Conservation (phyloP, 1,140 invertebrate genomes). For the Aleiodes sp. region DNA sequence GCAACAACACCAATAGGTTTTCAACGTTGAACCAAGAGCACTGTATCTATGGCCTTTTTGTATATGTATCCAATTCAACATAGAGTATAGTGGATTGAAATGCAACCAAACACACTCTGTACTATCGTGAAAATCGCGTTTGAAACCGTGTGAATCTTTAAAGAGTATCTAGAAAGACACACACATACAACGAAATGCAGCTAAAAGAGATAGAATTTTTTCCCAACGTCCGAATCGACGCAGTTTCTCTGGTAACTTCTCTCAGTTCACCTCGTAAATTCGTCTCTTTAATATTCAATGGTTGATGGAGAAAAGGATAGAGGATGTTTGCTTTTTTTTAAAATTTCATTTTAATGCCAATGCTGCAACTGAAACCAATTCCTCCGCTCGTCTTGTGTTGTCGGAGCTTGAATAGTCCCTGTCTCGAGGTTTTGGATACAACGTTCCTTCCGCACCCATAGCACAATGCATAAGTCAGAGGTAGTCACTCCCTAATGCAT, state of each 20-base stretch:
- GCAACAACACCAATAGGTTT: not conserved
- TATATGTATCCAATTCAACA: conserved; percentile 2
- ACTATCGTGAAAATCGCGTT: conserved; percentile 10
- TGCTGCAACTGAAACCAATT: not conserved
- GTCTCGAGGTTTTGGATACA: not conserved
- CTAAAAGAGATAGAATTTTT: no score
- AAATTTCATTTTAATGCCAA: not conserved
- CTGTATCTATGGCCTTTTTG: no score
- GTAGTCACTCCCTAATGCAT: conserved; percentile 20
- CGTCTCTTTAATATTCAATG: conserved; percentile 7
- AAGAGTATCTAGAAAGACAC: not conserved
- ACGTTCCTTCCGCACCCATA: not conserved
- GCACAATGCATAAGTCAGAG: conserved; percentile 18
- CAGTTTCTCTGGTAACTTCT: not conserved
- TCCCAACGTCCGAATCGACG: not conserved
- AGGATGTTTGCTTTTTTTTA: not conserved
- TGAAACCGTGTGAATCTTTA: conserved; percentile 1
- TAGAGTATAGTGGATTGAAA: not conserved
- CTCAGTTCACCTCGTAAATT: not conserved
- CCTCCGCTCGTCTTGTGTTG: not conserved
- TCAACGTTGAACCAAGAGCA: not conserved
- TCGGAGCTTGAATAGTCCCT: conserved; percentile 20
- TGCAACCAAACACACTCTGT: conserved; percentile 9
- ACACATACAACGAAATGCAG: not conserved
- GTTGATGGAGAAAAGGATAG: not conserved